Evolutionary conservation across 92 coral and sea anemone species (phyloP).

Genomic region (Pocillopora grandis): DNA sequence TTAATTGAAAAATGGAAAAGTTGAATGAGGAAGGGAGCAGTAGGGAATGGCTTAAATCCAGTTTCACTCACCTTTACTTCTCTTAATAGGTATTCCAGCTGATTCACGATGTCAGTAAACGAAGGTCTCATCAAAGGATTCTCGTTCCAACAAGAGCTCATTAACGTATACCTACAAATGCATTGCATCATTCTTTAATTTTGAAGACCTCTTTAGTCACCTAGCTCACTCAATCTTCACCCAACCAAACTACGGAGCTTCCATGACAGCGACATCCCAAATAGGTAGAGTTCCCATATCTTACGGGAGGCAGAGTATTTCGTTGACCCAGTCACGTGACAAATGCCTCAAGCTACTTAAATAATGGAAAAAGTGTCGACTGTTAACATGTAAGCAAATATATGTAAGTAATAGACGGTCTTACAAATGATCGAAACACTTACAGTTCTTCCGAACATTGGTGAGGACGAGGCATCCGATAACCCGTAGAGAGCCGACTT

Average conservation of each 20-base stretch:
- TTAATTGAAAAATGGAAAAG: background rate
- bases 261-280: too few relatives aligned
- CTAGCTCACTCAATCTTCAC: background rate
- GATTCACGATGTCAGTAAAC: slow-evolving; percentile 4
- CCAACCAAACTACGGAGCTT: background rate
- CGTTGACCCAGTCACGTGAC: too few relatives aligned
- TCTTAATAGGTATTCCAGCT: background rate
- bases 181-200: too few relatives aligned
- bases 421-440: background rate
- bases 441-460: slow-evolving; percentile 17
- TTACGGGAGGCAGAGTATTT: too few relatives aligned
- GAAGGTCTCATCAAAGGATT: slow-evolving; percentile 18
- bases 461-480: slow-evolving; percentile 19
- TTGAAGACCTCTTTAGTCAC: too few relatives aligned
- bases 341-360: too few relatives aligned
- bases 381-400: background rate
- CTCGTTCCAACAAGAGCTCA: slow-evolving; percentile 15
- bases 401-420: too few relatives aligned
- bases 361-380: background rate
- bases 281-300: too few relatives aligned
- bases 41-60: too few relatives aligned
- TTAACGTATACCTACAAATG: slow-evolving; percentile 12
- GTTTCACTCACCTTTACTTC: background rate
- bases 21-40: background rate
- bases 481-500: slow-evolving; percentile 5